Evolutionary conservation across 2,113 vertebrate species (phyloP), one percentile per base, ranked within the genome.

Genomic region (Hippocampus abdominalis): DNA sequence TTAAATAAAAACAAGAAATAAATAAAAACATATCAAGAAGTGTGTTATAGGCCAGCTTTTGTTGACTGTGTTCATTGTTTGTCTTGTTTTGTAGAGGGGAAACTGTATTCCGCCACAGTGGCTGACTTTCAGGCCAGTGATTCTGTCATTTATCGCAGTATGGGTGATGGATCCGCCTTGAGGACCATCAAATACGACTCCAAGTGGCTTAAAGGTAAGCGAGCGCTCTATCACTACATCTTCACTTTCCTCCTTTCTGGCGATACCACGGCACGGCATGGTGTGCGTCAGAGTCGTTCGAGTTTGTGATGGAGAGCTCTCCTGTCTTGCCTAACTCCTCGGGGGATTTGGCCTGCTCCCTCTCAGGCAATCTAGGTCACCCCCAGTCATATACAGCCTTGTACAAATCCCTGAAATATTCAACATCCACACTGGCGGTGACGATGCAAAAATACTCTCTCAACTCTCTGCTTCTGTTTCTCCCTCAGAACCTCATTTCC

Each of bases 111-210:
- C 0, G 97, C 97, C 64, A 99, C 97, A 3, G 97, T 99, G 71
- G 96, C 97, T 21, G 97, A 99, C 92, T 98, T 98, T 92, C 91
- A 97, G 92, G 96, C 97, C 75, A 99, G 96, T 10, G 97, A 99
- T 75, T 92, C 97, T n/a, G 97, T 99, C 81, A 99, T 99, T 90
- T 98, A 98, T 84, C 95, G 97, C 80, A 98, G 97, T 84, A 95
- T 99, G 96, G 97, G 97, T 7, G 96, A 98, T 72, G 97, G 97
- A 75, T 98, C 95, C 13, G 97, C 97, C 69, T 90, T 99, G 72
- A 94, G 97, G 83, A 99, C 97, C 76, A 98, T 99, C 87, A 98
- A 98, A 90, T 99, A 99, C 44, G 97, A 99, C 84, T 99, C 97
- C 89, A 99, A 99, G 78, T 99, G 96, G 97, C 94, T 99, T 86